These are phyloP conservation scores for Chelon labrosus DNA, from an alignment of 2,797 vertebrate genomes.

Conservation along the genomic window DNA sequence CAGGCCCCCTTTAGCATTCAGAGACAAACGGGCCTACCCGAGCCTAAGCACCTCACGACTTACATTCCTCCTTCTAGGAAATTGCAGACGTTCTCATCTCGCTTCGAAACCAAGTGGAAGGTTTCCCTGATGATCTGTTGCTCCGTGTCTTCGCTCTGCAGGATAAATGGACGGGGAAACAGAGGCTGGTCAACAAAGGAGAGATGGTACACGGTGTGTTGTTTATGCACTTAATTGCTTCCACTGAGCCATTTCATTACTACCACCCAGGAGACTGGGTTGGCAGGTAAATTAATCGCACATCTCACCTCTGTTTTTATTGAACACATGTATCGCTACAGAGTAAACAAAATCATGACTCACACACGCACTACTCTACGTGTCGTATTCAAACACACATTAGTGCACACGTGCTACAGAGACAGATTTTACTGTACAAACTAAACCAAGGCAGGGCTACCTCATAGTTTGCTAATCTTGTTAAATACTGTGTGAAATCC, in stretches of 20 bases:
- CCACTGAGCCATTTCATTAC: conserved; percentile 26
- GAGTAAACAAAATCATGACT: background rate
- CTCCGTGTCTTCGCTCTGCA: conserved; percentile 96
- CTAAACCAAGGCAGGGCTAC: conserved; percentile 16
- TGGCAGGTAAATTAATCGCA: conserved; percentile 15
- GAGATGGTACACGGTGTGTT: conserved; percentile 13
- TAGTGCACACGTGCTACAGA: conserved; percentile 19
- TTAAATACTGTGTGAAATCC: conserved; percentile 8
- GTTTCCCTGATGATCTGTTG: conserved; percentile 99
- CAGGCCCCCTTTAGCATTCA: conserved; percentile 1
- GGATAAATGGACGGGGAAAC: conserved; percentile 22
- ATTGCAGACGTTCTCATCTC: conserved; percentile 98
- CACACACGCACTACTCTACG: background rate
- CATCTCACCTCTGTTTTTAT: conserved; percentile 1
- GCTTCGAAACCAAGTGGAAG: conserved; percentile 97
- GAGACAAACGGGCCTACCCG: background rate
- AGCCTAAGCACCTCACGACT: conserved; percentile 74
- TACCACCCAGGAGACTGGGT: conserved; percentile 1
- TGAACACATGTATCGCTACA: conserved; percentile 1
- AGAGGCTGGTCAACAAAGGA: conserved; percentile 16
- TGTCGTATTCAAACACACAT: conserved; percentile 40
- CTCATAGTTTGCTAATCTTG: conserved; percentile 25
- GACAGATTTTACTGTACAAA: conserved; percentile 23
- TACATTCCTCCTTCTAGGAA: conserved; percentile 99
- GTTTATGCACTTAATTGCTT: conserved; percentile 26